Evolutionary conservation across 2,797 vertebrate genomes (phyloP).

Genomic region (Trachurus trachurus): DNA sequence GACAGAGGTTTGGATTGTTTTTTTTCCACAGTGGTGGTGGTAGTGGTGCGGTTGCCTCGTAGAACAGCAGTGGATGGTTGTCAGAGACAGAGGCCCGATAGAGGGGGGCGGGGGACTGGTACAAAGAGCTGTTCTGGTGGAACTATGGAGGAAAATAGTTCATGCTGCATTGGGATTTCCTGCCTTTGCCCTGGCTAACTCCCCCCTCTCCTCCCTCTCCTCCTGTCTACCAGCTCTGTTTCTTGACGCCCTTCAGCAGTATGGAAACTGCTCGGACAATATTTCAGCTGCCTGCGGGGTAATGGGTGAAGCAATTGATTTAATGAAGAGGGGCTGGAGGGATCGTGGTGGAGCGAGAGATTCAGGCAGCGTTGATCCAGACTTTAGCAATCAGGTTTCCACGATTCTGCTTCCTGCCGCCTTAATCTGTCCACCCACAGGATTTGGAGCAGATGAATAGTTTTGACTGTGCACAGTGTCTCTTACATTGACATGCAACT

Average conservation of each 20-base stretch:
- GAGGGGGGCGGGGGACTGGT: slow-evolving; percentile 72
- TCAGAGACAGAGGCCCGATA: slow-evolving; percentile 74
- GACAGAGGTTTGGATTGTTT: slow-evolving; percentile 76
- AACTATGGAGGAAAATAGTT: slow-evolving; percentile 83
- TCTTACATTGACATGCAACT: slow-evolving; percentile 38
- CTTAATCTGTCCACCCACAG: slow-evolving; percentile 53
- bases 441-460: slow-evolving; percentile 39
- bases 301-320: slow-evolving; percentile 52
- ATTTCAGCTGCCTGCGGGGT: slow-evolving; percentile 38
- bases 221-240: slow-evolving; percentile 54
- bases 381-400: slow-evolving; percentile 58
- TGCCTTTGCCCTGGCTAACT: slow-evolving; percentile 75
- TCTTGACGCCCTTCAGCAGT: slow-evolving; percentile 56
- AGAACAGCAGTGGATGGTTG: slow-evolving; percentile 67
- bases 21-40: slow-evolving; percentile 58
- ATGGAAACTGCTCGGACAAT: slow-evolving; percentile 62
- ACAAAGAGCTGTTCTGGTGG: slow-evolving; percentile 83
- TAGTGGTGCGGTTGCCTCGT: slow-evolving; percentile 58
- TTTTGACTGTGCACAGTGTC: slow-evolving; percentile 27
- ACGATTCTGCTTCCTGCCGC: slow-evolving; percentile 56
- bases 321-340: slow-evolving; percentile 39
- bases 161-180: slow-evolving; percentile 87
- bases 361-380: slow-evolving; percentile 50
- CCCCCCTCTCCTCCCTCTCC: slow-evolving; percentile 23
- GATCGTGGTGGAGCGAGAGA: slow-evolving; percentile 38